phyloP scores from a whole-genome alignment of 1,140 invertebrate species.

The Melitaea cinxia region DNA sequence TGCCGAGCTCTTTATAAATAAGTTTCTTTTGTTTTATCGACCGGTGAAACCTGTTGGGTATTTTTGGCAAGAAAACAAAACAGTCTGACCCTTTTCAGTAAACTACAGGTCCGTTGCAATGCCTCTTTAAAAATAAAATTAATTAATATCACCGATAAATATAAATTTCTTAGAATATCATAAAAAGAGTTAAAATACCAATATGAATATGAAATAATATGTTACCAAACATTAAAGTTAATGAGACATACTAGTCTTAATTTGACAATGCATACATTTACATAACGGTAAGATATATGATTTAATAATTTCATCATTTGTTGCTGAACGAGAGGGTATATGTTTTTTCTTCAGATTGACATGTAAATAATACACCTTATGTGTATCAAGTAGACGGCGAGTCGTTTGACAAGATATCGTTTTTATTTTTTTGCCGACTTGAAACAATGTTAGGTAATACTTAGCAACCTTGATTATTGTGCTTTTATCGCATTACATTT shows the following conservation, averaged over 20 bases:
- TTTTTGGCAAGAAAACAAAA: background rate
- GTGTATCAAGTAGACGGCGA: slow-evolving; percentile 15
- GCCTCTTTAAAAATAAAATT: no score
- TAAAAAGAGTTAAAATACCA: no score
- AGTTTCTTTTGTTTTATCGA: background rate
- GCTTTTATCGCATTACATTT: slow-evolving; percentile 10
- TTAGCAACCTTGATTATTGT: slow-evolving; percentile 14
- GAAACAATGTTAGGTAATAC: background rate
- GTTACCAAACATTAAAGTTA: no score
- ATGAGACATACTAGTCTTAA: no score
- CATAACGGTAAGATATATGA: background rate
- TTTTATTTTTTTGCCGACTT: slow-evolving; percentile 8
- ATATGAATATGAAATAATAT: background rate
- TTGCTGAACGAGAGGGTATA: background rate
- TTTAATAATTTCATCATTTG: background rate
- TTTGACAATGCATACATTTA: background rate
- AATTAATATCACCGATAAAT: no score
- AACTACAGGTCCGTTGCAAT: no score
- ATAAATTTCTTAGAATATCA: no score
- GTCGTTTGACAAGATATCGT: slow-evolving; percentile 12
- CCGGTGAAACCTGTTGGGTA: background rate
- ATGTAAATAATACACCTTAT: slow-evolving; percentile 19
- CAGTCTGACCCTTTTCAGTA: no score
- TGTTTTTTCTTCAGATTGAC: background rate
- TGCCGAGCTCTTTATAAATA: background rate